Conservation (phyloP, 2,797 vertebrate genomes). For the Gambelia wislizenii region DNA sequence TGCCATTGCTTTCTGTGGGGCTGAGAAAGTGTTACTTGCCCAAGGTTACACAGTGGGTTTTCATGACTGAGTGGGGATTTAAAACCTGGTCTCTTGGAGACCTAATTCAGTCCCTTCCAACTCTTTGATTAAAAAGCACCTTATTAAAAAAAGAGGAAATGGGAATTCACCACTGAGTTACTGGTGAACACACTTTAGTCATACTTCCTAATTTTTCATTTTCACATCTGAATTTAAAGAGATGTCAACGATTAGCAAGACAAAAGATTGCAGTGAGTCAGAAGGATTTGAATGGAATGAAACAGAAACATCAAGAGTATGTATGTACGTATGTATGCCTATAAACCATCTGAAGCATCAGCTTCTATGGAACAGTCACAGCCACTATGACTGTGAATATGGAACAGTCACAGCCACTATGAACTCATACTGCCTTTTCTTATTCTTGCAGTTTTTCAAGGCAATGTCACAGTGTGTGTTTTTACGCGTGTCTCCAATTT, state of each 20-base stretch:
- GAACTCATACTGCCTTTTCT: not conserved
- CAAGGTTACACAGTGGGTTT: too few species aligned
- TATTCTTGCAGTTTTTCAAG: constrained; percentile 10
- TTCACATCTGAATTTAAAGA: not conserved
- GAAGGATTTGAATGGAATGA: not conserved
- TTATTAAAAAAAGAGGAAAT: not conserved
- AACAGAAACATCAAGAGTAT: not conserved
- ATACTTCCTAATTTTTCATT: not conserved
- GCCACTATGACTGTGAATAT: not conserved
- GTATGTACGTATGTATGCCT: not conserved
- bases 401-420: not conserved
- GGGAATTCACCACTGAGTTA: not conserved
- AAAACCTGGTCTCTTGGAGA: not conserved
- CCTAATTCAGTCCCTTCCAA: too few species aligned
- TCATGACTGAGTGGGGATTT: too few species aligned
- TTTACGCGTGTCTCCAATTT: constrained; percentile 16
- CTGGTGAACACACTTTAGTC: not conserved
- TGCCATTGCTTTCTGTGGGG: too few species aligned
- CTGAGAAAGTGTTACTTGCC: too few species aligned
- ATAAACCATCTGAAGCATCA: not conserved
- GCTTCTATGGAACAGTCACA: not conserved
- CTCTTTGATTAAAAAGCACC: not conserved
- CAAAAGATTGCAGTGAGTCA: not conserved
- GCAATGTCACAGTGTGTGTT: not conserved
- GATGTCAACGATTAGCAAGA: not conserved